Evolutionary conservation across 1,140 invertebrate species (phyloP).

Genomic region (Cydia fagiglandana): DNA sequence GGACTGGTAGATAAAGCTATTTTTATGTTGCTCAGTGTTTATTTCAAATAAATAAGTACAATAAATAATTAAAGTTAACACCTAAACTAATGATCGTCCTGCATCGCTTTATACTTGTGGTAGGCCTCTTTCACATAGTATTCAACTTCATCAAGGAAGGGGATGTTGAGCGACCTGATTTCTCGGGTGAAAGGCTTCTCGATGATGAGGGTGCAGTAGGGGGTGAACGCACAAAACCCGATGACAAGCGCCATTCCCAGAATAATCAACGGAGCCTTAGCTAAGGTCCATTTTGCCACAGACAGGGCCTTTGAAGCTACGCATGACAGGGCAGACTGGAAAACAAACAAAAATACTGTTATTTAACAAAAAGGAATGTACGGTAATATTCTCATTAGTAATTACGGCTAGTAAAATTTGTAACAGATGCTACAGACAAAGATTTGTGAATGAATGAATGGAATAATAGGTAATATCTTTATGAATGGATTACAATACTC

Average conservation of each 20-base stretch:
- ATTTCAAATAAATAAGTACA: slow-evolving; percentile 17
- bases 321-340: slow-evolving; percentile 31
- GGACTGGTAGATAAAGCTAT: background rate
- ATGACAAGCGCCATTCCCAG: slow-evolving; percentile 35
- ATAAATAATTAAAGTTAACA: slow-evolving; percentile 15
- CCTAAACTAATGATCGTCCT: slow-evolving; percentile 1
- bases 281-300: slow-evolving; percentile 17
- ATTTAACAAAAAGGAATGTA: slow-evolving; percentile 1
- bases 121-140: slow-evolving; percentile 29
- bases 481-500: slow-evolving; percentile 34
- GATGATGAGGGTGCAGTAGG: slow-evolving; percentile 37
- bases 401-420: background rate
- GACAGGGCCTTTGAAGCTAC: slow-evolving; percentile 32
- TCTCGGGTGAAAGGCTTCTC: slow-evolving; percentile 33
- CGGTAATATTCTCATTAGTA: background rate
- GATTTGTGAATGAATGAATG: slow-evolving; percentile 8
- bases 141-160: slow-evolving; percentile 39
- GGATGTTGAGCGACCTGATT: slow-evolving; percentile 29
- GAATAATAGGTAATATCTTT: background rate
- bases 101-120: slow-evolving; percentile 33
- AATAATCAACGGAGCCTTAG: slow-evolving; percentile 32
- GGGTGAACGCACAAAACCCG: slow-evolving; percentile 40
- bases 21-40: background rate
- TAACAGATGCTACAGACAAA: background rate
- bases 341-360: slow-evolving; percentile 21